phyloP scores from a whole-genome alignment of 2,797 vertebrate species.

The Epinephelus coioides region DNA sequence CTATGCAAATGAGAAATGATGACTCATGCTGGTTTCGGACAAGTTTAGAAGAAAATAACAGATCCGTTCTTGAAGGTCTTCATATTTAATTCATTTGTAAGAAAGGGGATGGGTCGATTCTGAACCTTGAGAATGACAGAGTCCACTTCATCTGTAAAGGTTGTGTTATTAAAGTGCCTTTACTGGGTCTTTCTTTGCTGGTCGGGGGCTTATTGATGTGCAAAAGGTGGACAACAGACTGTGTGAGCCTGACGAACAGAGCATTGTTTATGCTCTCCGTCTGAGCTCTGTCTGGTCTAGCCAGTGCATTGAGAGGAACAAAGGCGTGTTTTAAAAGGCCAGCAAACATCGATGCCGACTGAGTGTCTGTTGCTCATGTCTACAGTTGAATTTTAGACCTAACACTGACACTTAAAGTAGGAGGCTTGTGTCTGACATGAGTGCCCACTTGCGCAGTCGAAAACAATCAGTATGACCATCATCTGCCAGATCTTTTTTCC shows the following conservation, averaged over 20 bases:
- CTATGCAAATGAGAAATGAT: constrained; percentile 62
- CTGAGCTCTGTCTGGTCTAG: constrained; percentile 17
- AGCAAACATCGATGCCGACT: constrained; percentile 15
- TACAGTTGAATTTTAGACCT: constrained; percentile 52
- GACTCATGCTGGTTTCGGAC: constrained; percentile 55
- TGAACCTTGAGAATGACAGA: neutral
- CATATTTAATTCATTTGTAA: constrained; percentile 49
- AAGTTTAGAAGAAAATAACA: constrained; percentile 29
- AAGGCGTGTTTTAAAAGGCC: constrained; percentile 60
- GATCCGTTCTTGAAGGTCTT: constrained; percentile 28
- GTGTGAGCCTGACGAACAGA: constrained; percentile 41
- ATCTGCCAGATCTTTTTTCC: constrained; percentile 18
- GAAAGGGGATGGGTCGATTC: constrained; percentile 18
- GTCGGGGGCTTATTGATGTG: constrained; percentile 25
- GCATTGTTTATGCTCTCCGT: constrained; percentile 58
- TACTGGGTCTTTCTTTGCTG: constrained; percentile 31
- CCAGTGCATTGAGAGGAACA: constrained; percentile 58
- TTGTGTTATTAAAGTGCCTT: constrained; percentile 28
- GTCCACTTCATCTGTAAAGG: neutral
- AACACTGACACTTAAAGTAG: constrained; percentile 26
- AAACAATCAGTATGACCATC: constrained; percentile 23
- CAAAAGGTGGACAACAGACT: constrained; percentile 36
- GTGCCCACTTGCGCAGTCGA: constrained; percentile 40
- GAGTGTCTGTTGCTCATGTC: constrained; percentile 45
- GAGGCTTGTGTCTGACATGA: constrained; percentile 48